Conservation (phyloP, 2,113 vertebrate species). For the Scartelaos histophorus region DNA sequence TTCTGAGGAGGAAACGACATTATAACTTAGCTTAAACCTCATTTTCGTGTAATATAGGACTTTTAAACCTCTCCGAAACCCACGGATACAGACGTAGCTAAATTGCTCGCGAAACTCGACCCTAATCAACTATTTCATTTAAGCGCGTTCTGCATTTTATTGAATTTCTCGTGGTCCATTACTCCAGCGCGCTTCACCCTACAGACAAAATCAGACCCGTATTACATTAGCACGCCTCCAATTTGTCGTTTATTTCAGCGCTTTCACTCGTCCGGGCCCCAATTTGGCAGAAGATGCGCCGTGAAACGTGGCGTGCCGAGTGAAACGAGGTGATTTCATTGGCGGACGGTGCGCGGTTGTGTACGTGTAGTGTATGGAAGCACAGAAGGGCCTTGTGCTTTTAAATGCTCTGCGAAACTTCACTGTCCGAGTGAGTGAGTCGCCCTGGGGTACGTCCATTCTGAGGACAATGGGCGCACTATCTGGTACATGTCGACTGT, state of each 20-base stretch:
- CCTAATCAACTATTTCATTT: conserved; percentile 4
- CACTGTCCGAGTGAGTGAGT: background rate
- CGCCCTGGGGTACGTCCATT: background rate
- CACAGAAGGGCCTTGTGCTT: background rate
- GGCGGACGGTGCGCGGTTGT: background rate
- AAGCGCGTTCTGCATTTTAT: background rate
- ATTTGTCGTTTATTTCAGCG: conserved; percentile 3
- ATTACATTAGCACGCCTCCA: conserved; percentile 12
- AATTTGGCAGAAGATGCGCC: conserved; percentile 9
- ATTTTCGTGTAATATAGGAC: background rate
- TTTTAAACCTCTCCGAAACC: background rate
- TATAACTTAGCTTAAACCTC: too few relatives aligned
- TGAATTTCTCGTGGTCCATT: background rate
- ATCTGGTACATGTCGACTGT: background rate
- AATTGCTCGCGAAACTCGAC: background rate
- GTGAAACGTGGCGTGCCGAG: conserved; percentile 2
- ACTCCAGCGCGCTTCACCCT: background rate
- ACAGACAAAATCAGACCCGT: background rate
- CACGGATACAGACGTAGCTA: background rate
- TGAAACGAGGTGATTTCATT: background rate
- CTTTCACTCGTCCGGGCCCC: background rate
- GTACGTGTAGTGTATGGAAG: too few relatives aligned
- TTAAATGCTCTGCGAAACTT: background rate
- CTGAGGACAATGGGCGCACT: background rate
- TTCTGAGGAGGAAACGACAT: too few relatives aligned